Conservation (phyloP, 2,113 vertebrate genomes). For the Emydura subglobosa region DNA sequence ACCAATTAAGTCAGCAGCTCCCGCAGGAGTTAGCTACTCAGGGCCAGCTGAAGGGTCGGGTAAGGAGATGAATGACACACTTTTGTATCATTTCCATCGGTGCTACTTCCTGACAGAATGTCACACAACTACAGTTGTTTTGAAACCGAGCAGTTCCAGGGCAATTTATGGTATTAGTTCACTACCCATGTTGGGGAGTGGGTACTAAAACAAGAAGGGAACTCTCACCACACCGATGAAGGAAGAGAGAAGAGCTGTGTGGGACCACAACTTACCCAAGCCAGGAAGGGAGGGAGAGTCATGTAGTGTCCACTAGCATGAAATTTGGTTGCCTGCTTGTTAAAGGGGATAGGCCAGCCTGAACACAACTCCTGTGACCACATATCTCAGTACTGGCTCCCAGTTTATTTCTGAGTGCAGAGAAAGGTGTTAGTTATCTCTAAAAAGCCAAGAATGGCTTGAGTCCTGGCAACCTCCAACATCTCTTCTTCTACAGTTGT, state of each 20-base stretch:
- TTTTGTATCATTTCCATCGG: neutral
- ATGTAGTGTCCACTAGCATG: accelerated
- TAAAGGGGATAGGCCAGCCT: neutral
- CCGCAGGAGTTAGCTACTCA: constrained; percentile 59
- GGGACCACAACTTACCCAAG: neutral
- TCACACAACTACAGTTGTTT: neutral
- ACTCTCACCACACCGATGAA: neutral
- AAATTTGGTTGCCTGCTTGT: neutral
- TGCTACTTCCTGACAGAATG: constrained; percentile 24
- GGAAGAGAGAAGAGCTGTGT: neutral
- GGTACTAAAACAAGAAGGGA: constrained; percentile 42
- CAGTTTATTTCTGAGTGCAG: neutral
- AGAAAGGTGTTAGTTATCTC: constrained; percentile 28
- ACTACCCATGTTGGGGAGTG: neutral
- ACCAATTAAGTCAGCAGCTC: constrained; percentile 7
- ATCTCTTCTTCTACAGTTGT: neutral
- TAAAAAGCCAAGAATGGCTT: constrained; percentile 15
- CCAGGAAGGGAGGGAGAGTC: constrained; percentile 18
- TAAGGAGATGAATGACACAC: neutral
- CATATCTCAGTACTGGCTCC: neutral
- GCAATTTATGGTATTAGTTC: neutral
- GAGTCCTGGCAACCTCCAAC: neutral
- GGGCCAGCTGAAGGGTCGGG: neutral
- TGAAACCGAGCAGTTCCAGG: constrained; percentile 4
- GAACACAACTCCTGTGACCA: constrained; percentile 43